These are phyloP conservation scores for Sarcophaga variegata DNA, from an alignment of 2,888 invertebrate species.

Conservation along the genomic window DNA sequence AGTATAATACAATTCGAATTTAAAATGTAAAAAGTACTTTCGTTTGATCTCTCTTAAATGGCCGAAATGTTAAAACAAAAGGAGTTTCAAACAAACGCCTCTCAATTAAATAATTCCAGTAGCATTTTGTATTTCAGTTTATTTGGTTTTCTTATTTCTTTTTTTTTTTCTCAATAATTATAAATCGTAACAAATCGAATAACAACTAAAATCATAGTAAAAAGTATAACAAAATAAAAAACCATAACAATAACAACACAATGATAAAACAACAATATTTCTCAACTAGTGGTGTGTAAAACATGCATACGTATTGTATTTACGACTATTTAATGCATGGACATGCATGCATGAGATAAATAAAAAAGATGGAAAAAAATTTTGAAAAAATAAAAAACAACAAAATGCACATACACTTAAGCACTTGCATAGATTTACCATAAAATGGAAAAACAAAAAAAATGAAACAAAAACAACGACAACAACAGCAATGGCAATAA, in stretches of 20 bases:
- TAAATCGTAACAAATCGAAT: slow-evolving; percentile 34
- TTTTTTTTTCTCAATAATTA: slow-evolving; percentile 31
- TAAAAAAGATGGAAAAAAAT: slow-evolving; percentile 3
- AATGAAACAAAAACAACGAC: slow-evolving; percentile 21
- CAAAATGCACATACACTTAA: not conserved
- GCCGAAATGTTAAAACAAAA: too few species aligned
- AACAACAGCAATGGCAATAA: slow-evolving; percentile 34
- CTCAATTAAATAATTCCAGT: too few species aligned
- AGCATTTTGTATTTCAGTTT: not conserved
- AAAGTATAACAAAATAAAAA: too few species aligned
- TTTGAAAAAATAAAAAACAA: slow-evolving; percentile 17
- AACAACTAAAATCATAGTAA: not conserved
- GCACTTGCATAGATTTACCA: slow-evolving; percentile 43
- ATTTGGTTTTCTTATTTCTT: not conserved
- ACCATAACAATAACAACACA: too few species aligned
- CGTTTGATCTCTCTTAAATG: too few species aligned
- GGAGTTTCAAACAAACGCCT: too few species aligned
- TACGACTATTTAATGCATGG: slow-evolving; percentile 8
- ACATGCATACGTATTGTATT: slow-evolving; percentile 25
- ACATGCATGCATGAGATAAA: slow-evolving; percentile 7
- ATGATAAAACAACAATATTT: slow-evolving; percentile 21
- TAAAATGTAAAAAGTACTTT: too few species aligned
- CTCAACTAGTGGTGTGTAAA: slow-evolving; percentile 32
- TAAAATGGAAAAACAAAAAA: slow-evolving; percentile 37
- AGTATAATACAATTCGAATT: too few species aligned